These are phyloP conservation scores for Eumacrocentrus americanus DNA, from an alignment of 2,888 invertebrate genomes.

Conservation along the genomic window DNA sequence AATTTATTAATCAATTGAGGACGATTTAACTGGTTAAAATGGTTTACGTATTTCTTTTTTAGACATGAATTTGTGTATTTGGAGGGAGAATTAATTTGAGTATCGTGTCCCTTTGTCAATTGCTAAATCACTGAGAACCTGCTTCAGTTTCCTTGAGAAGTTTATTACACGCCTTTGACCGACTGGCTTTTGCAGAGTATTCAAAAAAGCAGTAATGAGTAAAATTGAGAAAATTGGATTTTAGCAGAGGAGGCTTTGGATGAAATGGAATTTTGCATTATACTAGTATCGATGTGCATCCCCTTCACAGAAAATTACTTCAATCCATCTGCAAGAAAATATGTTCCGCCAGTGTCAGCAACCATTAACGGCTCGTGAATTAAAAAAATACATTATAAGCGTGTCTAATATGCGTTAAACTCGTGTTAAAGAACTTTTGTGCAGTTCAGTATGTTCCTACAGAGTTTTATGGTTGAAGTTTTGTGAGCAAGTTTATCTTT, in stretches of 20 bases:
- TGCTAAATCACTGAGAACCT: not conserved
- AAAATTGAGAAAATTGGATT: not conserved
- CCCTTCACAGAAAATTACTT: conserved; percentile 5
- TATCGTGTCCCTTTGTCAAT: no score
- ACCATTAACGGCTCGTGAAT: conserved; percentile 12
- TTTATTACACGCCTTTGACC: conserved; percentile 3
- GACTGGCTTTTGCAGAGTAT: conserved; percentile 15
- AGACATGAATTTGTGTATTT: not conserved
- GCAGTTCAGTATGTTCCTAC: conserved; percentile 21
- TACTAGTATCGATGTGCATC: conserved; percentile 7
- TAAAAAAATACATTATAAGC: conserved; percentile 11
- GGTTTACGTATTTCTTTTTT: not conserved
- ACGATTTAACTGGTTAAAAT: not conserved
- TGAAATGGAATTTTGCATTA: conserved; percentile 21
- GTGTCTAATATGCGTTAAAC: conserved; percentile 28
- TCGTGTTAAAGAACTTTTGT: conserved; percentile 24
- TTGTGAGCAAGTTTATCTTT: conserved; percentile 33
- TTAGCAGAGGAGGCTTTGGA: not conserved
- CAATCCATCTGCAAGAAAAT: conserved; percentile 8
- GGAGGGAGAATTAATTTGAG: not conserved
- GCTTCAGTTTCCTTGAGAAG: not conserved
- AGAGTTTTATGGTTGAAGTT: conserved; percentile 29
- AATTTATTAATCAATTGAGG: not conserved
- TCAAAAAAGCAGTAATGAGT: not conserved
- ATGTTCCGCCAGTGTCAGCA: not conserved